Percentiles rank a stretch among this genome's conserved stretches.
Conservation (phyloP, 1,140 invertebrate species). For the Drosophila nigrodunni region DNA sequence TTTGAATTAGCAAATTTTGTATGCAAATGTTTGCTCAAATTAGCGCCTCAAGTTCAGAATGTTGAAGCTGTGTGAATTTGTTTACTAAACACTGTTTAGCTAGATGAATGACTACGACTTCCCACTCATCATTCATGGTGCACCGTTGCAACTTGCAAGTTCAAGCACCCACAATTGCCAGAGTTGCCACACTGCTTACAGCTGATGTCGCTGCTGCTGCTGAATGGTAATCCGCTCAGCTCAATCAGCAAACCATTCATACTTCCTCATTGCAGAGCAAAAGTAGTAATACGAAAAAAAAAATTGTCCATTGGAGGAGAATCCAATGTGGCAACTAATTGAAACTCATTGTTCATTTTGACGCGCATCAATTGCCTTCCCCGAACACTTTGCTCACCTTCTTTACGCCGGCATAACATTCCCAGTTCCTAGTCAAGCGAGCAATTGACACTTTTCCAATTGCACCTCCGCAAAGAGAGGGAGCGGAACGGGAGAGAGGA, state of each 20-base stretch:
- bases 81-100: slow-evolving; percentile 3
- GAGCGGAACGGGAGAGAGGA: not conserved
- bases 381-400: not conserved
- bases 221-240: slow-evolving; percentile 42
- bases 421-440: slow-evolving; percentile 31
- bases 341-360: slow-evolving; percentile 81
- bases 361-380: slow-evolving; percentile 68
- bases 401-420: not conserved
- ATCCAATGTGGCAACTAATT: slow-evolving; percentile 71
- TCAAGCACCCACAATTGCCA: slow-evolving; percentile 37
- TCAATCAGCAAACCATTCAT: slow-evolving; percentile 73
- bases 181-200: slow-evolving; percentile 1
- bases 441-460: slow-evolving; percentile 81
- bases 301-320: slow-evolving; percentile 50
- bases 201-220: not conserved
- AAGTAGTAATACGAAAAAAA: slow-evolving; percentile 2
- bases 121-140: slow-evolving; percentile 9
- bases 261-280: slow-evolving; percentile 66
- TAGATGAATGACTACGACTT: slow-evolving; percentile 5
- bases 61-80: not conserved
- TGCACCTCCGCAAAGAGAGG: slow-evolving; percentile 54
- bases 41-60: slow-evolving; percentile 28
- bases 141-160: slow-evolving; percentile 45
- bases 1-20: slow-evolving; percentile 10
- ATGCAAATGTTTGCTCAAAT: slow-evolving; percentile 29